Percentiles rank a stretch among this genome's conserved stretches.
Conservation (phyloP, 2,888 invertebrate species). For the Dione vanillae region DNA sequence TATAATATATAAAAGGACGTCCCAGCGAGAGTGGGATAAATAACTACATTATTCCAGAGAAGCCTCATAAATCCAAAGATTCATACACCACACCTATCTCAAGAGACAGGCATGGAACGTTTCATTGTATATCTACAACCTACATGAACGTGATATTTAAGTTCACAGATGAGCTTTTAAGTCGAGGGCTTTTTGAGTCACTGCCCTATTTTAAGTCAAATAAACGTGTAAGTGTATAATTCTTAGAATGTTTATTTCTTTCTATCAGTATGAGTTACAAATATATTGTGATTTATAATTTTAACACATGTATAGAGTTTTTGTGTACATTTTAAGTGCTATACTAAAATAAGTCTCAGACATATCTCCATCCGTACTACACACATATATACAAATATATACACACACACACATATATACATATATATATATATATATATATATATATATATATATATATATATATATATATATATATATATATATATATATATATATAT, state of each 20-base stretch:
- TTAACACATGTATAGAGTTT: neutral
- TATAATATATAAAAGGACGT: neutral
- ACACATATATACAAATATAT: neutral
- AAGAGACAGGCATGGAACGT: constrained; percentile 12
- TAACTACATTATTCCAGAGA: constrained; percentile 8
- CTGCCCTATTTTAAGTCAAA: constrained; percentile 13
- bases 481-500: neutral
- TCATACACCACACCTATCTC: constrained; percentile 20
- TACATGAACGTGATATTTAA: constrained; percentile 11
- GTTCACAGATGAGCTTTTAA: constrained; percentile 13
- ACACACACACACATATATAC: neutral
- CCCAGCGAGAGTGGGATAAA: constrained; percentile 8
- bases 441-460: neutral
- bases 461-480: neutral
- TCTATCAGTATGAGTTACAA: too few species aligned
- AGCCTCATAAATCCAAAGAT: constrained; percentile 19
- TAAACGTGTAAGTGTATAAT: neutral
- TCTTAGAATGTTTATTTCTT: too few species aligned
- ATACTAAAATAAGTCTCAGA: too few species aligned
- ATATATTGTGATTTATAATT: neutral
- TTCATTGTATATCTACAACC: neutral
- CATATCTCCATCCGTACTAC: too few species aligned
- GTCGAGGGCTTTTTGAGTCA: constrained; percentile 2
- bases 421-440: neutral
- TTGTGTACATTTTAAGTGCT: neutral